A percentile compares a stretch with the other conserved stretches of the same genome.
Evolutionary conservation across 2,797 vertebrate genomes (phyloP).

Genomic region (Sebastes nivosus): DNA sequence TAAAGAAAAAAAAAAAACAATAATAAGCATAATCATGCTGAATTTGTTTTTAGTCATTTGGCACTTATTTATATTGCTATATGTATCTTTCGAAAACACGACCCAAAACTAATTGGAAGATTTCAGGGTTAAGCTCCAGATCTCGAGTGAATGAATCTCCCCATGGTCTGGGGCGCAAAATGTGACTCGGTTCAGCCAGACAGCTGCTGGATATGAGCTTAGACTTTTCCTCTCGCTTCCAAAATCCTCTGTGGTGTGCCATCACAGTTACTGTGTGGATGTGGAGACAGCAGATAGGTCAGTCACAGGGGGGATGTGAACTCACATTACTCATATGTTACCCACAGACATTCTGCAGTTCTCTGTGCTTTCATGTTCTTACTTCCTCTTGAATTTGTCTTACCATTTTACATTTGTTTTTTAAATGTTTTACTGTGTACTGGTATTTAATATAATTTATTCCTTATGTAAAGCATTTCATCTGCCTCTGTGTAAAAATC

Average conservation of each 20-base stretch:
- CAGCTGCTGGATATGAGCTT: conserved; percentile 6
- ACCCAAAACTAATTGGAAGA: background rate
- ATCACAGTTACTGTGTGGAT: background rate
- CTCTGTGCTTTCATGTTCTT: background rate
- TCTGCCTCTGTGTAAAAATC: conserved; percentile 4
- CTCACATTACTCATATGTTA: background rate
- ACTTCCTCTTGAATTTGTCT: background rate
- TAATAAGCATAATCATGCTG: background rate
- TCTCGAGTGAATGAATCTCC: background rate
- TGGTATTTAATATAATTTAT: conserved; percentile 8
- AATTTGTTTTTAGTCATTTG: background rate
- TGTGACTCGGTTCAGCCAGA: conserved; percentile 13
- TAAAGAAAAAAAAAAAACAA: no score
- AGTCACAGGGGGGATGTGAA: background rate
- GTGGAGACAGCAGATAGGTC: conserved; percentile 2
- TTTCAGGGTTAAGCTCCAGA: background rate
- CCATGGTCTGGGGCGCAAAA: background rate
- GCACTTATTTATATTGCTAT: background rate
- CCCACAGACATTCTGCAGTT: background rate
- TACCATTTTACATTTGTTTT: background rate
- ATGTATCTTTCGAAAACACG: background rate
- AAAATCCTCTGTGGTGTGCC: conserved; percentile 1
- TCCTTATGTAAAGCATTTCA: background rate
- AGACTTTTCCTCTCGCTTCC: conserved; percentile 1
- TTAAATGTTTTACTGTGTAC: background rate